Evolutionary conservation across 37 sponge, comb jelly and placozoan genomes (phyloP), one percentile per base, ranked within the genome.

Genomic region (Agelas oroides): DNA sequence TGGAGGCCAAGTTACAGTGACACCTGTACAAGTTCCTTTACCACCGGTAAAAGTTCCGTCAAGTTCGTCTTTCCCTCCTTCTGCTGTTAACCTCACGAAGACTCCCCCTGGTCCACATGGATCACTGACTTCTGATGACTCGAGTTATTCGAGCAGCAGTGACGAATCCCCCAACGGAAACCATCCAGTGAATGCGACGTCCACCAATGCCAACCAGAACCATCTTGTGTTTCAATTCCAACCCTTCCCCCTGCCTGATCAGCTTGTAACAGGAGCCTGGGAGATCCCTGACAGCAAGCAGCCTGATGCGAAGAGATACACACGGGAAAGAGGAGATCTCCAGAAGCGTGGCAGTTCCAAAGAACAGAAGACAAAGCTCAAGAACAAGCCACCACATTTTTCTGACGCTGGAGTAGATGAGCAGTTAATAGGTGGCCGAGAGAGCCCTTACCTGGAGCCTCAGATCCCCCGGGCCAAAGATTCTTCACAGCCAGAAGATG

Each of bases 401-500:
- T 46, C 8, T 46, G 46, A 46, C 6, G 46, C 46, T 12, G 46
- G 46, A 8, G 46, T 46, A 12, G 46, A 46, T 46, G 46, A 46
- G 46, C 46, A 46, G 46, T 8, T 46, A 8, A 8, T 27, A 24
- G 53, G 24, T 1, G 83, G 83, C 33, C 41, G 52, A 31, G 83
- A 82, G 16, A 71, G 83, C 40, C 62, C 76, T 52, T 82, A 82
- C 52, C 53, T 82, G 0, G 83, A 73, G 59, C 41, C 66, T 5
- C 71, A 73, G 52, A 57, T 71, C 0, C 70, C 32, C 25, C 37
- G 59, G 19, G 62, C 38, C 8, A 46, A 46, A 8, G 34, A 31
- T 5, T 71, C 83, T 17, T 84, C 74, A 1, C 84, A 84, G 30
- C 84, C 82, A 2, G 71, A 75, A 65, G 84, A 84, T 1, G 84